Base-by-base conservation (phyloP, 2,797 vertebrate genomes). In the Sebastes cheni region DNA sequence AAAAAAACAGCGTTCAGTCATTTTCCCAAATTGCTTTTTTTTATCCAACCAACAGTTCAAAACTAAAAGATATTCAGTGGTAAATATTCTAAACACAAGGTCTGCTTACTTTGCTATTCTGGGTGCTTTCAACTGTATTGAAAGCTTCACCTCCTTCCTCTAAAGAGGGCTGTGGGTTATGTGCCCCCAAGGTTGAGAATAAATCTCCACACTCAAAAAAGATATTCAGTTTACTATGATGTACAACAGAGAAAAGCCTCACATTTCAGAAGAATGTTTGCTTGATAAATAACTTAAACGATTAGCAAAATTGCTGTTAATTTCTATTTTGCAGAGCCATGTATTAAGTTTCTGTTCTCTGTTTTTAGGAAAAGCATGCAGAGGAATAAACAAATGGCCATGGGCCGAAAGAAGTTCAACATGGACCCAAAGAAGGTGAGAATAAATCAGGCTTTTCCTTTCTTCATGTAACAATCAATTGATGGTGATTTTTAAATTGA, bases 351-450 rank as follows among this genome's bases (percentile, higher is more conserved):
- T 25, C 12, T 30, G 11, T 39, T 56, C 29, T 81, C 13, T 88
- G 23, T 81, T 88, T 87, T 5, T 88, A 99, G 98, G 96, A 99
- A 98, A 89, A 99, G 96, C 87, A 98, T 99, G 98, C 98, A 99
- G 94, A 97, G 98, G 93, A 98, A 96, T 91, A 99, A 98, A 92
- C 98, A 99, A 93, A 97, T 99, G 93, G 97, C 97, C 34, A 97
- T 98, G 95, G 98, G 98, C 91, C 97, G 98, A 72, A 99, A 99
- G 90, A 99, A 99, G 80, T 99, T 99, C 85, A 99, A 99, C 91
- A 99, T 99, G 98, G 98, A 99, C 84, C 98, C 98, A 36, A 98
- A 97, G 79, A 99, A 99, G 97, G 98, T 98, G 92, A 88, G 86
- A 58, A 30, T 42, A 4, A 29, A 27, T 30, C 8, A 1, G 22